Percentiles rank a stretch among this genome's conserved stretches.
Evolutionary conservation across 2,797 vertebrate genomes (phyloP).

Genomic region (Sciurus carolinensis): DNA sequence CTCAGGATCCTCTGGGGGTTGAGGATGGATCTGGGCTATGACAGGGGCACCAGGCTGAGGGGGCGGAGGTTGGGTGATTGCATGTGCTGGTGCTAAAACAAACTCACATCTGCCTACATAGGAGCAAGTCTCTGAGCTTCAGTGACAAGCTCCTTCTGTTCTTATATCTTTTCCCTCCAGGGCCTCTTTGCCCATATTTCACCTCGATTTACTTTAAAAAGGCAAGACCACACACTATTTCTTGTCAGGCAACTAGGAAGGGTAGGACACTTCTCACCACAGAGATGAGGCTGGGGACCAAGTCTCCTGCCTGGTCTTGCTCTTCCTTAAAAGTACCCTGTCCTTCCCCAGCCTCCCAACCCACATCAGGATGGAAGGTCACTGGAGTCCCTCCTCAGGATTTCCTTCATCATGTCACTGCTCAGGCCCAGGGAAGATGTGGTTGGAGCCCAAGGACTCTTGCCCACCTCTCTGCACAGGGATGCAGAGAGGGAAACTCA

Average conservation of each 20-base stretch:
- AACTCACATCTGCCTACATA: neutral
- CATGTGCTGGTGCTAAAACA: neutral
- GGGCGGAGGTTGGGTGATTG: neutral
- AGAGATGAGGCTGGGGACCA: neutral
- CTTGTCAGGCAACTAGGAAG: neutral
- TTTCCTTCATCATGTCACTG: neutral
- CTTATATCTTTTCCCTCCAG: neutral
- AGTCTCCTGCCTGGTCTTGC: neutral
- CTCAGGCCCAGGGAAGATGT: neutral
- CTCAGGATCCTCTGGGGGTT: neutral
- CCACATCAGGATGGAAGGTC: neutral
- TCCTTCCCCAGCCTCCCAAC: neutral
- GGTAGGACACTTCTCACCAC: neutral
- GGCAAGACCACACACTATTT: neutral
- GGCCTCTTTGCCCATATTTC: neutral
- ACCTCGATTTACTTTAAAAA: neutral
- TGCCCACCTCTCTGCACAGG: neutral
- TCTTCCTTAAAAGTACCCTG: neutral
- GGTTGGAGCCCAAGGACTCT: neutral
- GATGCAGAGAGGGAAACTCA: neutral
- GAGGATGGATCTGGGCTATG: neutral
- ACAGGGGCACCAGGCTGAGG: neutral
- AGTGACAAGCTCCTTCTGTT: neutral
- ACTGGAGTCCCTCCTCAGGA: neutral
- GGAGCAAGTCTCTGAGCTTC: neutral